phyloP scores from a whole-genome alignment of 2,797 vertebrate species.

The Bryconaethiops microstoma region DNA sequence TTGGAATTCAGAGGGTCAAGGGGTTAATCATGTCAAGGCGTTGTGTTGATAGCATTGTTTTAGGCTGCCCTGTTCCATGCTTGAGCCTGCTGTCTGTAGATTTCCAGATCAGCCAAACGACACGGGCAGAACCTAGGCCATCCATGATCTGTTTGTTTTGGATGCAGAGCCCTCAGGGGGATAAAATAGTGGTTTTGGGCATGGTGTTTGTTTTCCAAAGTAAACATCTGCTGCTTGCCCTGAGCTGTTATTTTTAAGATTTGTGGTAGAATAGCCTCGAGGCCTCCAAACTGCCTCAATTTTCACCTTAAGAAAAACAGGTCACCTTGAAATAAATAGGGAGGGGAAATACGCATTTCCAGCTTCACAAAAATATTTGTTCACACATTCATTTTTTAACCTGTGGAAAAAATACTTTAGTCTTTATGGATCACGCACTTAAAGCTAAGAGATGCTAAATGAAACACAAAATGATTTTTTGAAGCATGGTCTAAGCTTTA shows the following conservation, averaged over 20 bases:
- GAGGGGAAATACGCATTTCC: slow-evolving; percentile 49
- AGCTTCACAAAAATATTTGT: slow-evolving; percentile 72
- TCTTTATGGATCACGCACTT: background rate
- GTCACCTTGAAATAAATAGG: slow-evolving; percentile 68
- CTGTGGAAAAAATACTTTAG: background rate
- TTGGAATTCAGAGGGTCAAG: slow-evolving; percentile 39
- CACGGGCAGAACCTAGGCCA: slow-evolving; percentile 24
- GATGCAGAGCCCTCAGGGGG: slow-evolving; percentile 58
- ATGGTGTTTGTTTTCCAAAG: slow-evolving; percentile 75
- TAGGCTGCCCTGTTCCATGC: background rate
- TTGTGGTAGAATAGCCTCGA: slow-evolving; percentile 65
- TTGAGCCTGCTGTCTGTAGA: background rate
- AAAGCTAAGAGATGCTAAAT: slow-evolving; percentile 17
- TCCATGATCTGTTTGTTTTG: slow-evolving; percentile 57
- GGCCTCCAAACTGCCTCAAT: slow-evolving; percentile 64
- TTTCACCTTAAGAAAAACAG: slow-evolving; percentile 64
- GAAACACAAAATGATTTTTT: background rate
- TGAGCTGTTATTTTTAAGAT: slow-evolving; percentile 72
- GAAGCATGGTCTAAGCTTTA: background rate
- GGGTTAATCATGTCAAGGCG: slow-evolving; percentile 43
- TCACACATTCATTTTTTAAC: slow-evolving; percentile 60
- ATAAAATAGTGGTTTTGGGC: slow-evolving; percentile 62
- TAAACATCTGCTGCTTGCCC: slow-evolving; percentile 67
- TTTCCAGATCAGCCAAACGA: slow-evolving; percentile 27
- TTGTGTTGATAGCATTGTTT: slow-evolving; percentile 35